Conservation (phyloP, 2,888 invertebrate genomes). For the Macrophya annulata region DNA sequence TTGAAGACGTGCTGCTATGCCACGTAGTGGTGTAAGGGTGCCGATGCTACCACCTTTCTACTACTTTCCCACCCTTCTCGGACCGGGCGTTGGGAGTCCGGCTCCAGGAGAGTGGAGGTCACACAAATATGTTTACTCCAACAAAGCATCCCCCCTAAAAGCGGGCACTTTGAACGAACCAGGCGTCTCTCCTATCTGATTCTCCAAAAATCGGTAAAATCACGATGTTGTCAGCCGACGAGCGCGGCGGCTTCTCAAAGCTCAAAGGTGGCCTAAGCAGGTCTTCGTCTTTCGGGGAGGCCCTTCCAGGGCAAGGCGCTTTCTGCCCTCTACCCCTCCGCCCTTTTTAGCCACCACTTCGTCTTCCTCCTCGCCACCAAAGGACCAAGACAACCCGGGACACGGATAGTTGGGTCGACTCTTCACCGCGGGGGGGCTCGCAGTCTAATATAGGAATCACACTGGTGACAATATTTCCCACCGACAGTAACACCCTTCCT, state of each 20-base stretch:
- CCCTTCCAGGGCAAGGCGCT: conserved; percentile 50
- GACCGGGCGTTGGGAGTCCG: conserved; percentile 14
- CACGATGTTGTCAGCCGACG: conserved; percentile 63
- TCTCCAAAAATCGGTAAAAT: conserved; percentile 70
- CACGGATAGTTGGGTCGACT: conserved; percentile 58
- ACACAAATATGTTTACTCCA: conserved; percentile 64
- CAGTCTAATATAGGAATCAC: conserved; percentile 76
- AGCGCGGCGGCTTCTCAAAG: conserved; percentile 64
- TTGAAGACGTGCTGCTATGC: conserved; percentile 52
- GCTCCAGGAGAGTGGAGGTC: conserved; percentile 53
- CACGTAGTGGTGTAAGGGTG: conserved; percentile 36
- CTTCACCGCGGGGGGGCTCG: conserved; percentile 71
- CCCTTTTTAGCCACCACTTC: conserved; percentile 24
- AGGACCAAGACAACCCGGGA: conserved; percentile 51
- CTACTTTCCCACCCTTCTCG: conserved; percentile 66
- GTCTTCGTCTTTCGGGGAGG: conserved; percentile 55
- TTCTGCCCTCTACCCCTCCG: conserved; percentile 23
- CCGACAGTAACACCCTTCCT: conserved; percentile 68
- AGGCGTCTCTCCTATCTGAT: conserved; percentile 63
- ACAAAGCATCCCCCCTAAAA: conserved; percentile 64
- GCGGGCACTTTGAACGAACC: conserved; percentile 64
- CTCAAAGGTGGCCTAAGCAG: conserved; percentile 69
- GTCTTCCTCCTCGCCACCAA: conserved; percentile 45
- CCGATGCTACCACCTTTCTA: conserved; percentile 51
- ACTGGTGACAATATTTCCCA: conserved; percentile 71